Evolutionary conservation across 1,140 invertebrate genomes (phyloP), one percentile per base, ranked within the genome.

Genomic region (Harpegnathos saltator): DNA sequence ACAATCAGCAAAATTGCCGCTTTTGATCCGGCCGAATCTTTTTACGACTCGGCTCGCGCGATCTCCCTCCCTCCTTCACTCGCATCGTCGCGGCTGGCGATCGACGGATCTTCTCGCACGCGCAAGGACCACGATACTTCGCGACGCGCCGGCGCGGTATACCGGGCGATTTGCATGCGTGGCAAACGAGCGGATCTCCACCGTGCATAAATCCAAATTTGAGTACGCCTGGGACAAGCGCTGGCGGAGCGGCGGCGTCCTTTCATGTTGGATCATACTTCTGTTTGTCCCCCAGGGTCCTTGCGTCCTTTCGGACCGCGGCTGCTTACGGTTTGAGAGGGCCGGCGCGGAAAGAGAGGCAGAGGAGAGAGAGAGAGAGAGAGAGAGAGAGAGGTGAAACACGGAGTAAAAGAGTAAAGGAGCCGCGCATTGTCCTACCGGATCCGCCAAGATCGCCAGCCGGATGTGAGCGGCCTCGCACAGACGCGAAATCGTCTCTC

Each of bases 201-300:
- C 50, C 83, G 73, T 85, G 85, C 85, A 91, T 91, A 91, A 91
- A 91, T 91, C 88, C 85, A 87, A 90, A 91, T 90, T 89, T 90
- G 84, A 89, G 88, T 82, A 80, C 82, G 63, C 74, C 63, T 11
- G 56, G 66, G 63, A 71, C 81, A 73, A 59, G 68, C 72, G 54
- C 48, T 72, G 58, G 50, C 50, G 59, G 50, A 58, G 38, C 63
- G 88, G 87, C 90, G 87, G 86, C 61, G 15, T 54, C 62, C 89
- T 92, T 92, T 92, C 86, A 91, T 91, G 85, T 92, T 88, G 87
- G 89, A 91, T 86, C 90, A 89, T 90, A 91, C 89, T 86, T 89
- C 84, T 86, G 86, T 89, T 88, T 88, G 87, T 88, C 78, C 86
- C 84, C 72, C 84, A 26, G 80, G 75, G 48, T 86, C 59, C 84